A percentile compares a stretch with the other conserved stretches of the same genome.
Evolutionary conservation across 2,888 invertebrate species (phyloP).

Genomic region (Eupithecia exiguata): DNA sequence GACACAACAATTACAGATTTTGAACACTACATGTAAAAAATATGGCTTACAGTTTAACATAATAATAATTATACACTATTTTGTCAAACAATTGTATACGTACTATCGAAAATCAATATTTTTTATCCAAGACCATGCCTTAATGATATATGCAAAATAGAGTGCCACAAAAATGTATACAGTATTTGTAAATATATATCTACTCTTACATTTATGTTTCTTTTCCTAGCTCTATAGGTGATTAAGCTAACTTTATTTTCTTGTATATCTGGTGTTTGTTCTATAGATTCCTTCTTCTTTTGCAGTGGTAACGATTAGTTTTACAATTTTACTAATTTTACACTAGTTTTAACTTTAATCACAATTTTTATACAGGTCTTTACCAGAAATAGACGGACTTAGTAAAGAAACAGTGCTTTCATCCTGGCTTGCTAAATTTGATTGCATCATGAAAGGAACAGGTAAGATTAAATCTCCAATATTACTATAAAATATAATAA

Average conservation of each 20-base stretch:
- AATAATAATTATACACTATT: no score
- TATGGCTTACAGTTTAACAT: no score
- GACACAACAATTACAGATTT: no score
- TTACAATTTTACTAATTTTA: no score
- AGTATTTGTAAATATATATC: no score
- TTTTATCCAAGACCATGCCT: no score
- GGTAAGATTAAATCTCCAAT: conserved; percentile 68
- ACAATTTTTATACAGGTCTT: conserved; percentile 85
- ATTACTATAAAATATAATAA: not conserved
- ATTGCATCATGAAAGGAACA: conserved; percentile 97
- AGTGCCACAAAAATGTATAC: no score
- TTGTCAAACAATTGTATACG: no score
- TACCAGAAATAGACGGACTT: conserved; percentile 99
- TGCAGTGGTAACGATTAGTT: not conserved
- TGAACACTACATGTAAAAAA: no score
- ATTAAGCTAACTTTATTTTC: not conserved
- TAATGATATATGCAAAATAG: no score
- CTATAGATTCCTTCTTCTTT: not conserved
- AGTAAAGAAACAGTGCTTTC: conserved; percentile 99
- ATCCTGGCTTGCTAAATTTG: conserved; percentile 99
- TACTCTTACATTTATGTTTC: not conserved
- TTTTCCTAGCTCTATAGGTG: not conserved
- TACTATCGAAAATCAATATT: no score
- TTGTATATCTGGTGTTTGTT: not conserved
- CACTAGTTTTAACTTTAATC: no score